Evolutionary conservation across 1,140 invertebrate genomes (phyloP).

Genomic region (Pseudomyrmex sp.): DNA sequence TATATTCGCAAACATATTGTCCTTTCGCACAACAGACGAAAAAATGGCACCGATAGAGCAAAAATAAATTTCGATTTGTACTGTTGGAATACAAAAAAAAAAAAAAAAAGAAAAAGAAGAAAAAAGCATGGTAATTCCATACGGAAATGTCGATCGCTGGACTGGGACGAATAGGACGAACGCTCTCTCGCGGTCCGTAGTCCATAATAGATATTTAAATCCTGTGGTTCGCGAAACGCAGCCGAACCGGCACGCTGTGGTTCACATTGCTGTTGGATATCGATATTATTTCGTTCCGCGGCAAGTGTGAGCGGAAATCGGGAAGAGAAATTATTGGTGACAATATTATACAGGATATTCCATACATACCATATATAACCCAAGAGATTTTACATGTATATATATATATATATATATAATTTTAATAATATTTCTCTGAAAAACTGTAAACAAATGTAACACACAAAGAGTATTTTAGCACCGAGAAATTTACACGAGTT

Average conservation of each 20-base stretch:
- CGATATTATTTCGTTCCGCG: slow-evolving; percentile 77
- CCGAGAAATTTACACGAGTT: too few relatives aligned
- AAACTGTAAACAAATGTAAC: too few relatives aligned
- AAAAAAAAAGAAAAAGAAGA: slow-evolving; percentile 33
- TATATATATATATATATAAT: too few relatives aligned
- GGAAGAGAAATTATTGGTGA: slow-evolving; percentile 17
- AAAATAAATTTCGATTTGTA: slow-evolving; percentile 63
- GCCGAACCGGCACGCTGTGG: slow-evolving; percentile 56
- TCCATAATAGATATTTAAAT: slow-evolving; percentile 83
- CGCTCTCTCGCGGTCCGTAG: slow-evolving; percentile 43
- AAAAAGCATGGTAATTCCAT: slow-evolving; percentile 32
- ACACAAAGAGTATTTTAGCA: too few relatives aligned
- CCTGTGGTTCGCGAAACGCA: slow-evolving; percentile 77
- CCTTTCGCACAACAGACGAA: neutral
- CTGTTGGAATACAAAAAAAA: neutral
- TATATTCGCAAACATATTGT: slow-evolving; percentile 24
- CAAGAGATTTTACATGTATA: too few relatives aligned
- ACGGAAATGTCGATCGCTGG: slow-evolving; percentile 56
- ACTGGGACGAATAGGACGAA: slow-evolving; percentile 66
- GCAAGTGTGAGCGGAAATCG: slow-evolving; percentile 30
- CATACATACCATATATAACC: neutral
- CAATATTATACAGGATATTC: neutral
- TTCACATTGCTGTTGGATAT: slow-evolving; percentile 75
- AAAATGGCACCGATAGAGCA: slow-evolving; percentile 40
- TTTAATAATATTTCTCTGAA: too few relatives aligned